A percentile compares a stretch with the other conserved stretches of the same genome.
Evolutionary conservation across 2,888 invertebrate species (phyloP).

Genomic region (Cataglyphis albicans): DNA sequence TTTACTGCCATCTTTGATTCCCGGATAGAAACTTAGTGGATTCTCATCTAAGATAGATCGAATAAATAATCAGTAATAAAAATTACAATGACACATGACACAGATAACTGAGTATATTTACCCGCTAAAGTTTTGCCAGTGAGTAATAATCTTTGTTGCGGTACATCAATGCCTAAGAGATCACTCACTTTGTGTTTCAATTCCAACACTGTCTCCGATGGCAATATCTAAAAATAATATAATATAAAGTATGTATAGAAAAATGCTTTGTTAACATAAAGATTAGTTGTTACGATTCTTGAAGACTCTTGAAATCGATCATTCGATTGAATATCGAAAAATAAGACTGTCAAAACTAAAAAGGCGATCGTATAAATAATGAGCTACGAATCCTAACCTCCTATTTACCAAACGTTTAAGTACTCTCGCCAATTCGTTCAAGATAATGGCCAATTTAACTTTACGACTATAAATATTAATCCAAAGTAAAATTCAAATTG

Average conservation of each 20-base stretch:
- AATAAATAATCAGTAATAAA: background rate
- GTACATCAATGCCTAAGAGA: constrained; percentile 89
- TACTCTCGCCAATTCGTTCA: background rate
- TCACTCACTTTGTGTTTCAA: constrained; percentile 90
- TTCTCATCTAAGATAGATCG: constrained; percentile 88
- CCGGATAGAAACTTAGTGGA: constrained; percentile 90
- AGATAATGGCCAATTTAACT: background rate
- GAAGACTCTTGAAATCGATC: background rate
- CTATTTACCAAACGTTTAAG: background rate
- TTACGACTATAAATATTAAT: background rate
- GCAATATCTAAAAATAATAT: constrained; percentile 79
- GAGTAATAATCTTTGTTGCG: constrained; percentile 91
- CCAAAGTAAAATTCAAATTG: background rate
- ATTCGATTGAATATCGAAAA: background rate
- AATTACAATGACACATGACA: background rate
- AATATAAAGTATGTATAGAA: background rate
- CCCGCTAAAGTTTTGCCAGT: constrained; percentile 90
- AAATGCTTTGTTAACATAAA: background rate
- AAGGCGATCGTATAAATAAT: background rate
- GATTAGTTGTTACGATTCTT: background rate
- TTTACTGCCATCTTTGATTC: constrained; percentile 92
- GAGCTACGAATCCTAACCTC: background rate
- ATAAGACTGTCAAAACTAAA: background rate
- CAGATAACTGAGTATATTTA: constrained; percentile 60
- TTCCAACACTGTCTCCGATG: constrained; percentile 88